Conservation (phyloP, 2,888 invertebrate species). For the Meiosimyza platycephala region DNA sequence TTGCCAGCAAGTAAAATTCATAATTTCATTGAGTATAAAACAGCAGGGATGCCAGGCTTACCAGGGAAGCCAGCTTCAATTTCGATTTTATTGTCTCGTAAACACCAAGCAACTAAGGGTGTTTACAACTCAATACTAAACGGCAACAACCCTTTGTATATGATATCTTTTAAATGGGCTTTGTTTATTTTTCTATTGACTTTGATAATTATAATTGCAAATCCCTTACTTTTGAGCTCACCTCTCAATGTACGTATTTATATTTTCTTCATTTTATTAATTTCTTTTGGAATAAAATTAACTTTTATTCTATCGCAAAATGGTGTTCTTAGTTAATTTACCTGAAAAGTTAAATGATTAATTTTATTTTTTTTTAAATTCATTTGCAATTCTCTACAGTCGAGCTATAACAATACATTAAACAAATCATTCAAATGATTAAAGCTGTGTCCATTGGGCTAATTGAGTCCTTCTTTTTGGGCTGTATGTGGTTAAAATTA, state of each 20-base stretch:
- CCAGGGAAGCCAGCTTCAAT: neutral
- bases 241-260: constrained; percentile 10
- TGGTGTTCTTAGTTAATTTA: too few relatives aligned
- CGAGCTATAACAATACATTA: too few relatives aligned
- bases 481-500: too few relatives aligned
- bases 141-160: constrained; percentile 21
- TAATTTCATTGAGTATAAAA: constrained; percentile 53
- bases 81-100: constrained; percentile 33
- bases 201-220: constrained; percentile 41
- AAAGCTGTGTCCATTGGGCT: too few relatives aligned
- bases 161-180: constrained; percentile 5
- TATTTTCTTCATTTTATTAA: constrained; percentile 56
- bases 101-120: constrained; percentile 30
- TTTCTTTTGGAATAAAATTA: constrained; percentile 44
- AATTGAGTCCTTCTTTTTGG: too few relatives aligned
- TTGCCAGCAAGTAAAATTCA: constrained; percentile 58
- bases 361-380: too few relatives aligned
- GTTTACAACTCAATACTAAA: constrained; percentile 38
- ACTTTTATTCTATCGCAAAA: too few relatives aligned
- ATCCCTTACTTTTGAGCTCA: constrained; percentile 26
- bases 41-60: constrained; percentile 35
- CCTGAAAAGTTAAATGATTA: too few relatives aligned
- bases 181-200: constrained; percentile 23
- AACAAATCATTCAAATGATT: too few relatives aligned
- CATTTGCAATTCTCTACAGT: too few relatives aligned